Base-by-base conservation (phyloP, 1,140 invertebrate species). In the Trichonephila clavipes region DNA sequence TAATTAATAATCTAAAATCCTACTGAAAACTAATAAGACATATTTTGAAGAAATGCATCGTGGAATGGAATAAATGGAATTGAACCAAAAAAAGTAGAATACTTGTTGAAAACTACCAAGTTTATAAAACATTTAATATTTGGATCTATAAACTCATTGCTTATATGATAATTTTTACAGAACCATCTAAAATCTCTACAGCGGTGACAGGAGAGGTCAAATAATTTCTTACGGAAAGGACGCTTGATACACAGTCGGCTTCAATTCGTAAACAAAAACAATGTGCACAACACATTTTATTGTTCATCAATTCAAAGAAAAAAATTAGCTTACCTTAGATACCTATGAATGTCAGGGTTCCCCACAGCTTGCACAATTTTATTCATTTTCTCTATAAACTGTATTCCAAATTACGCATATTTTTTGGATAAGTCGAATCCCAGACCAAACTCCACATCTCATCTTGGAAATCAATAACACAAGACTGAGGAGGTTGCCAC, bases 381-480 rank as follows among this genome's bases (percentile, higher is more conserved):
- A 64, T 64, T 88, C 86, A 88, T 88, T 88, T 88, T 88, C 28
- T 88, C 28, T 34, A 62, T 64, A 66, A 24, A 64, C 28, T 88
- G 10, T 44, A 88, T 40, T 58, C 86, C 59, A 64, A 88, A 88
- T 64, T 88, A 62, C 61, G 58, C 86, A 88, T 88, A 64, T 64
- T 88, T 88, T 62, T 40, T 19, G 61, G 16, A 40, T 14, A 19
- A 34, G 61, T 58, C 59, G 59, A 21, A 24, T 62, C 62, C 59
- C 86, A 40, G 61, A 40, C 24, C 8, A 21, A 24, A 64, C 40
- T 40, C 86, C 58, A 88, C 61, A 88, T 88, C 62, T 88, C 86
- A 88, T 88, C 86, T 88, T 88, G 86, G 40, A 88, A 88, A 88
- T 88, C 86, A 88, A 88, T 88, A 88, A 88, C 59, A 87, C 85